Base-by-base conservation (phyloP, 2,888 invertebrate species). In the Torymus aiolomorphi region DNA sequence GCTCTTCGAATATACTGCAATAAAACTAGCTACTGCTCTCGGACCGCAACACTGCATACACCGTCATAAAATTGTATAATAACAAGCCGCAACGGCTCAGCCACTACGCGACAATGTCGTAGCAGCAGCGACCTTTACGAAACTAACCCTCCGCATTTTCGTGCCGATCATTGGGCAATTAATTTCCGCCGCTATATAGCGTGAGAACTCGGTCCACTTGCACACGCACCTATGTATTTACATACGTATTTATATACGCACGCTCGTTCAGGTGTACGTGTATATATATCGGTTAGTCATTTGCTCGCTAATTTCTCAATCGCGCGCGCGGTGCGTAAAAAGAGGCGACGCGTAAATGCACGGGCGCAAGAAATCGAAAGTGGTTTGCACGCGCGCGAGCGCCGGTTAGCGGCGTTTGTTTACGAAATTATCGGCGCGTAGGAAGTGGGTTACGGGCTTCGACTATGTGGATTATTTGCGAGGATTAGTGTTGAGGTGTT, bases 291-390 rank as follows among this genome's bases (percentile, higher is more conserved):
- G 63, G 54, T 73, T 18, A 54, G 62, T 73, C 54, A 63, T 61
- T 71, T 14, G n/a, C 1, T 2, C 8, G 54, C 20, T 52, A 63
- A 72, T 72, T 72, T 72, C 62, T 8, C 31, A 72, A 72, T 72
- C 31, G 8, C 20, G 42, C 42, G 42, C 4, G 72, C n/a, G 24
- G 61, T 59, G 49, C 8, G 42, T 42, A 42, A 42, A 59, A 20
- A 49, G 20, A 70, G 42, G 59, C 51, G n/a, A 51, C 56, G 24
- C 52, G 62, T 42, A 42, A 42, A 42, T 42, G 42, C 42, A 42
- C 52, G 54, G 42, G 42, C 8, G 42, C 42, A 42, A 31, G 62
- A 72, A 62, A 63, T 31, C 24, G 72, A 54, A 72, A 63, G 72
- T 63, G 49, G 16, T 24, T 51, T 52, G 24, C n/a, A 10, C 11